Evolutionary conservation across 2,113 vertebrate species (phyloP).

Genomic region (Oreochromis aureus): DNA sequence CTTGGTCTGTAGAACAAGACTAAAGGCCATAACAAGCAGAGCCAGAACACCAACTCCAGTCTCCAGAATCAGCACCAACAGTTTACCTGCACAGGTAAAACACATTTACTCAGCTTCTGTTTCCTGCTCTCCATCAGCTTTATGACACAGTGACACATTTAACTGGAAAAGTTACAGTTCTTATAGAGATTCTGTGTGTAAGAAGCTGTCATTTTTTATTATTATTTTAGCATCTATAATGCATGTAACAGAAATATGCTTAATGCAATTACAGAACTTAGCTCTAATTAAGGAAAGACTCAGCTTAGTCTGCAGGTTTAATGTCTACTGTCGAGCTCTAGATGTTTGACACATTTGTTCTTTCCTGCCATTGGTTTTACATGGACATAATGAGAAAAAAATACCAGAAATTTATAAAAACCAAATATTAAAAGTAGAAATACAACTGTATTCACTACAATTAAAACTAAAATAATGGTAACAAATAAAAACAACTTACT

Average conservation of each 20-base stretch:
- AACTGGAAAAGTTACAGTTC: not conserved
- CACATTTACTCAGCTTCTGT: not conserved
- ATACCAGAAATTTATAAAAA: not conserved
- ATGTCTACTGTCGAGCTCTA: not conserved
- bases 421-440: not conserved
- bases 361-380: not conserved
- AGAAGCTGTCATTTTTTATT: not conserved
- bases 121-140: not conserved
- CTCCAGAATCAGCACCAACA: slow-evolving; percentile 57
- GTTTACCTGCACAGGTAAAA: slow-evolving; percentile 40
- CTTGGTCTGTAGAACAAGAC: slow-evolving; percentile 58
- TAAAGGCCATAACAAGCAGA: slow-evolving; percentile 54
- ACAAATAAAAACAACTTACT: not conserved
- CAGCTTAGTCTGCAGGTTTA: not conserved
- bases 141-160: not conserved
- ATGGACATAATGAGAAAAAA: not conserved
- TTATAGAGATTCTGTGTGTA: not conserved
- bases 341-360: not conserved
- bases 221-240: not conserved
- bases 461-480: not conserved
- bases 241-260: not conserved
- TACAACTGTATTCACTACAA: not conserved
- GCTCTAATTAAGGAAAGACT: not conserved
- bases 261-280: not conserved
- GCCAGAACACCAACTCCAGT: slow-evolving; percentile 30